These are phyloP conservation scores for Mesodorylaimus sp. DNA, from an alignment of 2,888 invertebrate species.

Conservation along the genomic window DNA sequence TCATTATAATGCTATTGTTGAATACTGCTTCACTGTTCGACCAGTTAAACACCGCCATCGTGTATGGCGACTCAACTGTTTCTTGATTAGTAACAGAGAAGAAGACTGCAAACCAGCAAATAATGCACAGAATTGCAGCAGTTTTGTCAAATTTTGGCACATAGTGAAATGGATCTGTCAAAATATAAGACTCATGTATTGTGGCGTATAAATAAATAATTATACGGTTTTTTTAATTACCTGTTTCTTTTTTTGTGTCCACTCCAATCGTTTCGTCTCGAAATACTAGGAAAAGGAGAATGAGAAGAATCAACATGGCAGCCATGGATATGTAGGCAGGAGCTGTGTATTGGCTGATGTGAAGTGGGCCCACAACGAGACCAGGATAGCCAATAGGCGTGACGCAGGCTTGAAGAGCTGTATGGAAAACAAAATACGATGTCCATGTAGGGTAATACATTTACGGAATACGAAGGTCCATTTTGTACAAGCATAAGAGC, in stretches of 20 bases:
- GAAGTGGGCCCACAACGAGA: constrained; percentile 17
- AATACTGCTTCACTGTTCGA: constrained; percentile 28
- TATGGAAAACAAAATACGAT: too few relatives aligned
- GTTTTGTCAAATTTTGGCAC: constrained; percentile 17
- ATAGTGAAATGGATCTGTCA: constrained; percentile 12
- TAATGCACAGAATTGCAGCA: constrained; percentile 18
- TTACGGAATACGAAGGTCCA: too few relatives aligned
- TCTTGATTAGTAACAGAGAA: constrained; percentile 33
- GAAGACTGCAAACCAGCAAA: constrained; percentile 30
- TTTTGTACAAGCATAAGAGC: too few relatives aligned
- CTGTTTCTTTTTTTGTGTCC: too few relatives aligned
- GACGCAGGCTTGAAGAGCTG: constrained; percentile 31
- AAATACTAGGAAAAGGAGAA: constrained; percentile 22
- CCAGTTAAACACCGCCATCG: constrained; percentile 34
- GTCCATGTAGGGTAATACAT: too few relatives aligned
- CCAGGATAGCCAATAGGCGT: constrained; percentile 31
- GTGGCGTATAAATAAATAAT: too few relatives aligned
- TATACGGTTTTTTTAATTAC: too few relatives aligned
- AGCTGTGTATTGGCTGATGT: constrained; percentile 29
- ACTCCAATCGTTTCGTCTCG: constrained; percentile 15
- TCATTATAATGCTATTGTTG: constrained; percentile 29
- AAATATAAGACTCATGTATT: too few relatives aligned
- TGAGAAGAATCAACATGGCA: constrained; percentile 17
- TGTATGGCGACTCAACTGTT: constrained; percentile 30
- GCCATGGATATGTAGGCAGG: constrained; percentile 21